A percentile compares a stretch with the other conserved stretches of the same genome.
phyloP scores from a whole-genome alignment of 2,888 invertebrate genomes.

The Hydrotaea diabolus region DNA sequence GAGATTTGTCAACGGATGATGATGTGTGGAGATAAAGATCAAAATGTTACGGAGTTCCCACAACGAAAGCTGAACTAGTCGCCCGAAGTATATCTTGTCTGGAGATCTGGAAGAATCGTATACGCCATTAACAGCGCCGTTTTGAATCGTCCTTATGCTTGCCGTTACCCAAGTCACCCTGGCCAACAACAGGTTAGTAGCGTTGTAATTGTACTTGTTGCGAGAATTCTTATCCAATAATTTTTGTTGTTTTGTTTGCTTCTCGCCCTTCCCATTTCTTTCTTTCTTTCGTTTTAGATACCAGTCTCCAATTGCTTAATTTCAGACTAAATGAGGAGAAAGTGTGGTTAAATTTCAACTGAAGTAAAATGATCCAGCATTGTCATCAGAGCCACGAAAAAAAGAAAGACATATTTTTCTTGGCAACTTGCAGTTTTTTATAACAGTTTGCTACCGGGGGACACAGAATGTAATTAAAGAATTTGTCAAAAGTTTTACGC shows the following conservation, averaged over 20 bases:
- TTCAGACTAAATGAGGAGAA: not conserved
- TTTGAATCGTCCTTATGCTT: conserved; percentile 2
- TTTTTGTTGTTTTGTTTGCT: not conserved
- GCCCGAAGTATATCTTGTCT: not conserved
- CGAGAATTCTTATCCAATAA: conserved; percentile 28
- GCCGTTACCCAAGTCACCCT: not conserved
- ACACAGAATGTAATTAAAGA: conserved; percentile 35
- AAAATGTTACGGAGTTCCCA: conserved; percentile 28
- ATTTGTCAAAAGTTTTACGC: not conserved
- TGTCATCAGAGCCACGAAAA: not conserved
- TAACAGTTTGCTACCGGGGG: not conserved
- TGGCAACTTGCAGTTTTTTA: not conserved
- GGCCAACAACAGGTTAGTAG: conserved; percentile 11
- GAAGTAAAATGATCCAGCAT: too few species aligned
- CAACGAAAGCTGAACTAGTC: not conserved
- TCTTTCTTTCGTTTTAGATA: conserved; percentile 1
- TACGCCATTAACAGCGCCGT: not conserved
- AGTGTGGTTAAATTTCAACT: not conserved
- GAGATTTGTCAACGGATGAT: conserved; percentile 18
- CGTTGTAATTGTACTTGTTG: conserved; percentile 22
- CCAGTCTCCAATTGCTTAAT: not conserved
- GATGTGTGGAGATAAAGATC: conserved; percentile 27
- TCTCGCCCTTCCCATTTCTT: too few species aligned
- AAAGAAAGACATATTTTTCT: not conserved
- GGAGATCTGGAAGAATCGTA: not conserved